Conservation (phyloP, 2,888 invertebrate genomes). For the Harmothoe impar region DNA sequence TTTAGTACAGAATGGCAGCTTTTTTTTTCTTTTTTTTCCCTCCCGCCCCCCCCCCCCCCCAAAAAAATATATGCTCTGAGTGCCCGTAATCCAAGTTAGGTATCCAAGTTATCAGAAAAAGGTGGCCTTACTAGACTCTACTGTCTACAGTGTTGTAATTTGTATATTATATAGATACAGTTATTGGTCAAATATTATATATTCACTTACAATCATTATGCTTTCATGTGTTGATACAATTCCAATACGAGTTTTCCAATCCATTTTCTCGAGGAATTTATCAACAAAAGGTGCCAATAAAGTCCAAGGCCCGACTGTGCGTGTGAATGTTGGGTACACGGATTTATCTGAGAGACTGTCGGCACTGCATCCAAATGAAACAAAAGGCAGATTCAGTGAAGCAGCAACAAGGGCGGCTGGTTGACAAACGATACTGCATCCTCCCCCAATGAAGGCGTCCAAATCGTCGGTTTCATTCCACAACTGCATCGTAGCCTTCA, state of each 20-base stretch:
- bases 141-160: too few relatives aligned
- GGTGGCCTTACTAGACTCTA: too few relatives aligned
- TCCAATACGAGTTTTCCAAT: constrained; percentile 38
- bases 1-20: too few relatives aligned
- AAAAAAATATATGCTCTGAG: too few relatives aligned
- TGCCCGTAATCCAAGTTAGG: too few relatives aligned
- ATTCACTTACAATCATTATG: constrained; percentile 24
- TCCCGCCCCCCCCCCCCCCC: too few relatives aligned
- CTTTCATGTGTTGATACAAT: constrained; percentile 15
- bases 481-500: not conserved
- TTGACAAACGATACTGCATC: constrained; percentile 48
- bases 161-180: too few relatives aligned
- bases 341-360: constrained; percentile 46
- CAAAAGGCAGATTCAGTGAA: constrained; percentile 38
- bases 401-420: constrained; percentile 43
- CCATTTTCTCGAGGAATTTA: not conserved
- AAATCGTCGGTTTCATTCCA: constrained; percentile 43
- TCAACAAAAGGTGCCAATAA: constrained; percentile 1
- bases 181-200: too few relatives aligned
- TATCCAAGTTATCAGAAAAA: too few relatives aligned
- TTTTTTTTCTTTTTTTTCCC: too few relatives aligned
- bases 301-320: constrained; percentile 59
- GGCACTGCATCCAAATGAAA: constrained; percentile 52
- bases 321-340: constrained; percentile 40
- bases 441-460: constrained; percentile 53